Evolutionary conservation across 2,888 invertebrate genomes (phyloP).

Genomic region (Torymus texanus): DNA sequence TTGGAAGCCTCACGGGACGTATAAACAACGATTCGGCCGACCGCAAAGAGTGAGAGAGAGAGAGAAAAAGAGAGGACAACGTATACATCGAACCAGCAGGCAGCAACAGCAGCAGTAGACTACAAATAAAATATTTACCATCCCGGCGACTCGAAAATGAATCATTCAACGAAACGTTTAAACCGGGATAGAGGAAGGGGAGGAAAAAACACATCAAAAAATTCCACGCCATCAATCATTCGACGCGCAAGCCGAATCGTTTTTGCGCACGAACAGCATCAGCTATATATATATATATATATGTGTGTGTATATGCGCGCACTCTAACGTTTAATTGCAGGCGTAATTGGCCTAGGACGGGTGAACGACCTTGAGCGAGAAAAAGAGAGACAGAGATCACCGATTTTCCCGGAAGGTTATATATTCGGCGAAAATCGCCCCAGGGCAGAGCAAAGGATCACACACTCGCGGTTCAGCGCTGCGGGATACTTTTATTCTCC

Average conservation of each 20-base stretch:
- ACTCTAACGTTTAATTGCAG: conserved; percentile 48
- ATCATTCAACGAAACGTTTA: conserved; percentile 49
- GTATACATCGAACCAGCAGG: no score
- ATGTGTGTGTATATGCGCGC: no score
- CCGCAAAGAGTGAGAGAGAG: conserved; percentile 3
- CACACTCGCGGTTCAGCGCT: no score
- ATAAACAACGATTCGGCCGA: no score
- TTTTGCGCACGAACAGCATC: conserved; percentile 23
- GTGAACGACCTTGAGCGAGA: conserved; percentile 43
- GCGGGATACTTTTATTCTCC: no score
- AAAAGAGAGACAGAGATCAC: background rate
- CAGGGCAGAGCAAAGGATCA: no score
- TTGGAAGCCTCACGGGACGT: background rate
- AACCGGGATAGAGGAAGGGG: background rate
- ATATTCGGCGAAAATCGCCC: no score
- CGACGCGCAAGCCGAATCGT: conserved; percentile 27
- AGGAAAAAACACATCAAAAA: conserved; percentile 18
- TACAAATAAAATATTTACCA: conserved; percentile 39
- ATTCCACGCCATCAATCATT: conserved; percentile 48
- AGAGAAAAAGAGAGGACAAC: background rate
- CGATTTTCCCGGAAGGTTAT: conserved; percentile 17
- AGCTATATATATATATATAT: no score
- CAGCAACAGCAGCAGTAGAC: background rate
- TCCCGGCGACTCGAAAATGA: conserved; percentile 22
- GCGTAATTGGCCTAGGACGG: conserved; percentile 37